Percentiles rank a stretch among this genome's conserved stretches.
These are phyloP conservation scores for Glaucidium brasilianum DNA, from an alignment of 2,113 vertebrate genomes.

Conservation along the genomic window DNA sequence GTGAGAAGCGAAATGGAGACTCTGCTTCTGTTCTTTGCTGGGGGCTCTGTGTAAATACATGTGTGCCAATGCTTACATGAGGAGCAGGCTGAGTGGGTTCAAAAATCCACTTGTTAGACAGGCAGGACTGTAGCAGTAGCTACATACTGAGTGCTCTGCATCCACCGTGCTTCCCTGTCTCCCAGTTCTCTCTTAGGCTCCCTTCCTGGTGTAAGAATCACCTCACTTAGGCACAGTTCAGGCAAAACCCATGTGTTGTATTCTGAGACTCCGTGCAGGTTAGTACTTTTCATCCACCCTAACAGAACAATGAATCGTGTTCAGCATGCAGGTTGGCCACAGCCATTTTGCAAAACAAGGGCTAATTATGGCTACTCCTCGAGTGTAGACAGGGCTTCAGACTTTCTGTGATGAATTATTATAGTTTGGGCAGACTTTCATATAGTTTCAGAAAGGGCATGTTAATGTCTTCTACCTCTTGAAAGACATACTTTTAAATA, in stretches of 20 bases:
- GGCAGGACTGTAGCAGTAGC: background rate
- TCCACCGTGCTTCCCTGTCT: background rate
- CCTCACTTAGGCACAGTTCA: rapidly evolving
- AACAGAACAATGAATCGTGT: background rate
- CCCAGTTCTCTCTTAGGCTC: background rate
- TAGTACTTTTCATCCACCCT: background rate
- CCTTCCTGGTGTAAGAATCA: background rate
- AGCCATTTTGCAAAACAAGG: background rate
- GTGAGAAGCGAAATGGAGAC: background rate
- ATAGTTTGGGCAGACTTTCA: background rate
- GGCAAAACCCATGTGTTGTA: background rate
- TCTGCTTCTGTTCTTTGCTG: background rate
- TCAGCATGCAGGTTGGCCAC: background rate
- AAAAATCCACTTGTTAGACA: background rate
- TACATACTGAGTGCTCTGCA: background rate
- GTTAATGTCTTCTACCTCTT: constrained; percentile 27
- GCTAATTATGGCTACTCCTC: background rate
- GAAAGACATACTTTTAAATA: constrained; percentile 22
- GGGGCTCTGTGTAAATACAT: background rate
- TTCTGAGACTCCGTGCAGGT: background rate
- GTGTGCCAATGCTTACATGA: background rate
- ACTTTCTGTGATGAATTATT: background rate
- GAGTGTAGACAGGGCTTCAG: background rate
- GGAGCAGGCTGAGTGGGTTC: background rate
- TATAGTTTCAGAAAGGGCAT: background rate